phyloP scores from a whole-genome alignment of 2,888 invertebrate genomes.

The Cecidostiba fungosa region DNA sequence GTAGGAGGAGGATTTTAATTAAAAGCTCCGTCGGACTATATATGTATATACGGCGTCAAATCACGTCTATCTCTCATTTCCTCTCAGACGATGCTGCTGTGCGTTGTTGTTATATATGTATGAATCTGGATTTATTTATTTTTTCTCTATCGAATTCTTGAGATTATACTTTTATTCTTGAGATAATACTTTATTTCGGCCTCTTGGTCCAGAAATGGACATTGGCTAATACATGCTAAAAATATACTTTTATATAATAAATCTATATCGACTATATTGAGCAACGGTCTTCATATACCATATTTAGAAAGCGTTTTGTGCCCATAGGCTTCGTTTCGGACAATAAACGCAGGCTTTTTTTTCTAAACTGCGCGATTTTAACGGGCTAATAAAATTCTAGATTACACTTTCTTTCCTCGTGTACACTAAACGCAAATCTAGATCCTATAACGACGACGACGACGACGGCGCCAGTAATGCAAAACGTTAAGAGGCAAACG shows the following conservation, averaged over 20 bases:
- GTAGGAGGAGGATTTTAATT: constrained; percentile 39
- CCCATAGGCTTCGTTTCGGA: not conserved
- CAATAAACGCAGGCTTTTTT: constrained; percentile 8
- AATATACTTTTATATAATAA: too few species aligned
- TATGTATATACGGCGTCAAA: not conserved
- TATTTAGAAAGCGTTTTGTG: constrained; percentile 43
- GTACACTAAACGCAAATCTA: constrained; percentile 26
- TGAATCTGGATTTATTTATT: too few species aligned
- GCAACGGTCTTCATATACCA: not conserved
- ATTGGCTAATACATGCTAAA: too few species aligned
- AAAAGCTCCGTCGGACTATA: not conserved
- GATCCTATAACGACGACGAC: not conserved
- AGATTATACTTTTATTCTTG: too few species aligned
- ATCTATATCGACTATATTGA: too few species aligned
- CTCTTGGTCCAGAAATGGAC: too few species aligned
- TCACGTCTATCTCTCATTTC: not conserved
- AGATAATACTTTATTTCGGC: too few species aligned
- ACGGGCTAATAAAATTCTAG: constrained; percentile 46
- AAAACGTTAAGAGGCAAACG: constrained; percentile 25
- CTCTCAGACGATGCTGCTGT: not conserved
- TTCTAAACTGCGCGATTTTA: constrained; percentile 22
- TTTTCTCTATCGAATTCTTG: too few species aligned
- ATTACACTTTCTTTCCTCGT: constrained; percentile 29
- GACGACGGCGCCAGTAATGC: constrained; percentile 14
- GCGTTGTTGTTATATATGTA: too few species aligned